phyloP scores from a whole-genome alignment of 2,797 vertebrate species.

The Silurus lanzhouensis region DNA sequence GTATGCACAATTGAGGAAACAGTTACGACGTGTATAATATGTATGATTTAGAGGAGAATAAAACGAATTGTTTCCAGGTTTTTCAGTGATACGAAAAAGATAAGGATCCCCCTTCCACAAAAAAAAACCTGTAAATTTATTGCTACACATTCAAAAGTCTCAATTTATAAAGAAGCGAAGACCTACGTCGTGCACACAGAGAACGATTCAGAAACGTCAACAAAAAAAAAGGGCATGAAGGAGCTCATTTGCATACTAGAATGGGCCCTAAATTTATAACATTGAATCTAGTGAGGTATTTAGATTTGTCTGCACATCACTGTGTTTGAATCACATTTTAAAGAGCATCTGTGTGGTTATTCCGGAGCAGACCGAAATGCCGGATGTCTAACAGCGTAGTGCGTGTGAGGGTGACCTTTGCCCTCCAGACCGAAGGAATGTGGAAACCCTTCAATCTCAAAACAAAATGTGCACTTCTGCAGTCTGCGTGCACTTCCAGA shows the following conservation, averaged over 20 bases:
- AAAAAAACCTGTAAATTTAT: neutral
- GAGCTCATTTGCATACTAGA: neutral
- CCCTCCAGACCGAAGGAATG: conserved; percentile 77
- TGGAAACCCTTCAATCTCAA: conserved; percentile 82
- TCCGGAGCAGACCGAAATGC: neutral
- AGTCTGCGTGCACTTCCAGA: conserved; percentile 65
- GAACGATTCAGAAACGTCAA: neutral
- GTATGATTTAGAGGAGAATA: neutral
- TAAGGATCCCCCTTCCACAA: no score
- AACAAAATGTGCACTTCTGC: conserved; percentile 75
- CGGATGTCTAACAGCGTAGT: conserved; percentile 49
- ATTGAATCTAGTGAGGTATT: neutral
- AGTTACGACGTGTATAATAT: neutral
- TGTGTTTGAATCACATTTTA: neutral
- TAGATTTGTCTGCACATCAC: neutral
- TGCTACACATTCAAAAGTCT: neutral
- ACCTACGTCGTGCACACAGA: neutral
- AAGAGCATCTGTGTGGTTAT: neutral
- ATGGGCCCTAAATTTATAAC: neutral
- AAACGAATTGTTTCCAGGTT: neutral
- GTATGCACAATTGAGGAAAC: neutral
- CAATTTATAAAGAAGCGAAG: neutral
- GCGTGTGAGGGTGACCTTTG: conserved; percentile 74
- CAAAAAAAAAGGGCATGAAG: neutral
- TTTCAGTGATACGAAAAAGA: neutral